phyloP scores from a whole-genome alignment of 2,888 invertebrate genomes.

The Coleophora flavipennella region DNA sequence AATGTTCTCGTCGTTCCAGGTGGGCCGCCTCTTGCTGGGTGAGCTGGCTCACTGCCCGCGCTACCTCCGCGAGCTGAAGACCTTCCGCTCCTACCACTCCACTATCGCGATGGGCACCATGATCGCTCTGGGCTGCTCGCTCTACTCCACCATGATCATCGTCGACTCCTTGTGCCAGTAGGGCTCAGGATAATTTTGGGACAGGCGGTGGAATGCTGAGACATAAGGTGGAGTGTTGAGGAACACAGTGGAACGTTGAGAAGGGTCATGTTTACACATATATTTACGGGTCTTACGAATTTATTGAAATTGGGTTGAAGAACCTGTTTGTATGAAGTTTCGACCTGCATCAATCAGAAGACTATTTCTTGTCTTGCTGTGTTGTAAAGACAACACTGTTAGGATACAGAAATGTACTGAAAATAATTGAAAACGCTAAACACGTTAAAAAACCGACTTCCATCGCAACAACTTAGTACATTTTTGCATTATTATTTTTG shows the following conservation, averaged over 20 bases:
- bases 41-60: conserved; percentile 83
- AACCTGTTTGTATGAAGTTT: too few relatives aligned
- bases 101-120: conserved; percentile 87
- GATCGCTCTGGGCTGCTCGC: conserved; percentile 58
- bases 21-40: conserved; percentile 81
- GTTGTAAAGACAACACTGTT: too few relatives aligned
- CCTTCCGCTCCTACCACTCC: conserved; percentile 84
- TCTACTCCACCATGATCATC: conserved; percentile 62
- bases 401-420: too few relatives aligned
- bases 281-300: too few relatives aligned
- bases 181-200: too few relatives aligned
- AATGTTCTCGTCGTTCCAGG: conserved; percentile 52
- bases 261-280: too few relatives aligned
- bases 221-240: not conserved
- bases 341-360: not conserved
- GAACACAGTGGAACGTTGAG: too few relatives aligned
- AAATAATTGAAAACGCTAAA: too few relatives aligned
- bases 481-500: too few relatives aligned
- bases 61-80: conserved; percentile 81
- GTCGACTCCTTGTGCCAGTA: conserved; percentile 56
- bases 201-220: not conserved
- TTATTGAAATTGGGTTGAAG: too few relatives aligned
- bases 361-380: not conserved
- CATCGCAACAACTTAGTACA: too few relatives aligned
- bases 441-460: too few relatives aligned